Evolutionary conservation across 2,113 vertebrate species (phyloP).

Genomic region (Paracanthobrama guichenoti): DNA sequence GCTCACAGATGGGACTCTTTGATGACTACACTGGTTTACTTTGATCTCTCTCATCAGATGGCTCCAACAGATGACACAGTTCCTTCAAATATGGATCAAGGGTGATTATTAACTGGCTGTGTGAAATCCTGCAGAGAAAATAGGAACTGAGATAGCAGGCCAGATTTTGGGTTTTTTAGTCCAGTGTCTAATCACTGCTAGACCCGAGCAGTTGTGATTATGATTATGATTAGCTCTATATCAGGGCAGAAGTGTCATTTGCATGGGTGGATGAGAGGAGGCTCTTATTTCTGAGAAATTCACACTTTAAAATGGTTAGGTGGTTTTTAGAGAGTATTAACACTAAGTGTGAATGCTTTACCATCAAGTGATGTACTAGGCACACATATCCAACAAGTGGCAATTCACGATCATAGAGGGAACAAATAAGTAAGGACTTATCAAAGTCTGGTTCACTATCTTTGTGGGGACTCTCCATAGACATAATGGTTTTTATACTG

Average conservation of each 20-base stretch:
- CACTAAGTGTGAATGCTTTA: not conserved
- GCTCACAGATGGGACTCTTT: constrained; percentile 31
- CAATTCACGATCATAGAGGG: not conserved
- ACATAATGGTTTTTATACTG: too few relatives aligned
- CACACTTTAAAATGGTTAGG: not conserved
- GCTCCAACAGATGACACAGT: constrained; percentile 24
- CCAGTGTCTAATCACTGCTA: constrained; percentile 6
- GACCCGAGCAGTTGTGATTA: not conserved
- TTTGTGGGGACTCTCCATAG: too few relatives aligned
- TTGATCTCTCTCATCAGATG: constrained; percentile 36
- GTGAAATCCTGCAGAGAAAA: not conserved
- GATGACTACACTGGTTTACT: constrained; percentile 8
- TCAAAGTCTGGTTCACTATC: not conserved
- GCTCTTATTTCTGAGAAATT: not conserved
- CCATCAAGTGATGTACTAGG: not conserved
- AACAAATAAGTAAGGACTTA: not conserved
- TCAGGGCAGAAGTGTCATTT: not conserved
- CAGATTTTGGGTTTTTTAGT: not conserved
- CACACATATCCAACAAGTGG: not conserved
- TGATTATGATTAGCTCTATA: not conserved
- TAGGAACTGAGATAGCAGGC: not conserved
- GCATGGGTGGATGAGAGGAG: not conserved
- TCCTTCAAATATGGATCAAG: constrained; percentile 23
- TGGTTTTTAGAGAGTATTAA: not conserved
- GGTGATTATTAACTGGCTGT: not conserved